These are phyloP conservation scores for Hyles lineata DNA, from an alignment of 2,888 invertebrate genomes.

Conservation along the genomic window DNA sequence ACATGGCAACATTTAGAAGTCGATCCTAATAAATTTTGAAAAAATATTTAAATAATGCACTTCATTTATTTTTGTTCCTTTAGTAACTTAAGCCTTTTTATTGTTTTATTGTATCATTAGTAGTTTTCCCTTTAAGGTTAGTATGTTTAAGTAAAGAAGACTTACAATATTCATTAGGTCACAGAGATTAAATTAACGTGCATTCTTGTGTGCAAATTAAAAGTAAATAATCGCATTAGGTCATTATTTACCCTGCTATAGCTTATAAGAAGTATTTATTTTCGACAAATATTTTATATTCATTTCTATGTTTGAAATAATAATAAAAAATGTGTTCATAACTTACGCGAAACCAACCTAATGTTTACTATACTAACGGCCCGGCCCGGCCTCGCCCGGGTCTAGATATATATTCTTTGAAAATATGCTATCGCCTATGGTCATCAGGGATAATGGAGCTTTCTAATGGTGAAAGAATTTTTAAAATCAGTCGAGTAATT, in stretches of 20 bases:
- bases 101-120: neutral
- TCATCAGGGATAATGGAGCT: too few relatives aligned
- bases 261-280: neutral
- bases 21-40: neutral
- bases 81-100: neutral
- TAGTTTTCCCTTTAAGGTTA: neutral
- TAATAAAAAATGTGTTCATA: too few relatives aligned
- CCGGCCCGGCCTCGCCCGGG: too few relatives aligned
- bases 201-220: slow-evolving; percentile 2
- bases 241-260: neutral
- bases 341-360: too few relatives aligned
- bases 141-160: slow-evolving; percentile 6
- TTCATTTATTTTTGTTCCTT: neutral
- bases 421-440: too few relatives aligned
- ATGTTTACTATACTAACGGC: too few relatives aligned
- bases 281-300: neutral
- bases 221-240: neutral
- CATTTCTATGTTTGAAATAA: too few relatives aligned
- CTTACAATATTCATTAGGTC: slow-evolving; percentile 7
- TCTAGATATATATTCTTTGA: too few relatives aligned
- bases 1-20: neutral
- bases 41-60: neutral
- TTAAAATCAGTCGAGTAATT: too few relatives aligned
- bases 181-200: neutral
- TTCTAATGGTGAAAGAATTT: too few relatives aligned